Base-by-base conservation (phyloP, 2,888 invertebrate genomes). In the Argyra leucocephala region DNA sequence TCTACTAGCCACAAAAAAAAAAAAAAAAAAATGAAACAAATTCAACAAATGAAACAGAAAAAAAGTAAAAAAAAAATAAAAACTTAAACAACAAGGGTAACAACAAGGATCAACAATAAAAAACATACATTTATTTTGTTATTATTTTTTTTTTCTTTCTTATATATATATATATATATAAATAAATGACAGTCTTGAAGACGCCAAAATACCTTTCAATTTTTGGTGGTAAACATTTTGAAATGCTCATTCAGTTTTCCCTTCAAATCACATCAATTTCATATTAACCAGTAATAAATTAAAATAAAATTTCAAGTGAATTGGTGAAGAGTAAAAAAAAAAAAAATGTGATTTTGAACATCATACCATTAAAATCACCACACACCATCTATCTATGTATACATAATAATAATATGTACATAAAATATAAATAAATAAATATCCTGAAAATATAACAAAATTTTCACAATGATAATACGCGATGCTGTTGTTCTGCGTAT, bases 141-240 rank as follows among this genome's bases (percentile, higher is more conserved):
- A n/a, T n/a, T n/a, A n/a, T n/a, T 37, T 37, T 37, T 37, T 37
- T 37, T 37, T 37, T 37, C 7, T 37, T 37, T 37, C 12, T 37
- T 15, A 3, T 9, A 12, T n/a, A n/a, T n/a, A n/a, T n/a, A n/a
- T n/a, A n/a, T n/a, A n/a, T n/a, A n/a, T n/a, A n/a, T 48, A 12
- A 31, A 48, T 10, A 37, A 48, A 12, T 48, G 48, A 48, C 48
- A 48, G 48, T 48, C 15, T 48, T 48, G 48, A 48, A 48, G 48
- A 48, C 48, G 48, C 48, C 48, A 48, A 48, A 48, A 48, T 48
- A 48, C 48, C 48, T 48, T 48, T 48, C 48, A 18, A 18, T 48
- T 48, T n/a, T 48, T 48, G 48, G n/a, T 48, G 48, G 48, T 48
- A 48, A 18, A 48, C 48, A 48, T 48, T 48, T 48, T 18, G 48